Conservation (phyloP, 2,113 vertebrate genomes). For the Chionomys nivalis region DNA sequence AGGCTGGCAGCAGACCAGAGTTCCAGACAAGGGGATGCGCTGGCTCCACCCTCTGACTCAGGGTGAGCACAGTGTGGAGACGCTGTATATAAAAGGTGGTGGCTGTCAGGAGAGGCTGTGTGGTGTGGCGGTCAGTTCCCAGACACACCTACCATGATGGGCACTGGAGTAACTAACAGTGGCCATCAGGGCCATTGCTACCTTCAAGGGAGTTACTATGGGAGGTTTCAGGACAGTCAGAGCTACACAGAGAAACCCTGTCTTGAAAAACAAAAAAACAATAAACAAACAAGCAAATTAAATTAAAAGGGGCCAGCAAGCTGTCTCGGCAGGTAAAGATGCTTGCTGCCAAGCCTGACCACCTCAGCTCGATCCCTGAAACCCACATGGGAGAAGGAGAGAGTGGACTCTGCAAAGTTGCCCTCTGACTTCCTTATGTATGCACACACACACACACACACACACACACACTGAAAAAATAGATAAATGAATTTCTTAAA, state of each 20-base stretch:
- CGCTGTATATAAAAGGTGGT: no score
- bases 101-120: no score
- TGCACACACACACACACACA: background rate
- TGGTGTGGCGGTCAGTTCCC: no score
- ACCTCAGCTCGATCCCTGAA: background rate
- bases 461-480: background rate
- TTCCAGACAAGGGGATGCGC: no score
- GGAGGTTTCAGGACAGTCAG: background rate
- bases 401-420: background rate
- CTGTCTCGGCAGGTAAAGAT: background rate
- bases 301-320: background rate
- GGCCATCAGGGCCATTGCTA: no score
- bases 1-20: no score
- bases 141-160: no score
- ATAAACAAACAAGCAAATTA: background rate
- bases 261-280: background rate
- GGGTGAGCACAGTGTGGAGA: no score
- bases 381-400: background rate
- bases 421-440: background rate
- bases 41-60: no score
- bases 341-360: background rate
- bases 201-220: no score
- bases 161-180: no score
- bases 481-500: background rate
- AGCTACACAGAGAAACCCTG: background rate